phyloP scores from a whole-genome alignment of 2,797 vertebrate genomes.

The Natrix natrix region DNA sequence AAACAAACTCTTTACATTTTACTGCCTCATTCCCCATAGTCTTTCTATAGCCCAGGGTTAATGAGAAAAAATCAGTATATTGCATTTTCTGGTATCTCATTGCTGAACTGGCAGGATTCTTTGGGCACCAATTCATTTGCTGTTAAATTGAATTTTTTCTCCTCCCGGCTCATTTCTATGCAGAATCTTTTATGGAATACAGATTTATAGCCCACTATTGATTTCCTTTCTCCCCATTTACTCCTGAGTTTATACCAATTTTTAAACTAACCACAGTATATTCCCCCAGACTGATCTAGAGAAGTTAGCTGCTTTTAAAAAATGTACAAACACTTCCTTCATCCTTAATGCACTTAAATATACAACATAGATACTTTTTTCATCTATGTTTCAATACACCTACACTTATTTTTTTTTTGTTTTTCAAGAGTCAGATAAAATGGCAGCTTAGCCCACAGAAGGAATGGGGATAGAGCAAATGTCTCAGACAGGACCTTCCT shows the following conservation, averaged over 20 bases:
- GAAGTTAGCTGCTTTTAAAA: background rate
- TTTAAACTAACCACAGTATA: slow-evolving; percentile 34
- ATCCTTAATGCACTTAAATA: background rate
- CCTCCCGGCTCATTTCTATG: slow-evolving; percentile 54
- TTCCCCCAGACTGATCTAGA: slow-evolving; percentile 4
- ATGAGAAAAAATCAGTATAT: slow-evolving; percentile 79
- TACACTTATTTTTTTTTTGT: background rate
- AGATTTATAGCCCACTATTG: slow-evolving; percentile 79
- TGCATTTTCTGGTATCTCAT: slow-evolving; percentile 78
- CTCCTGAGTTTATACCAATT: slow-evolving; percentile 43
- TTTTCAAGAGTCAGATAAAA: background rate
- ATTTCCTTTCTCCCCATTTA: slow-evolving; percentile 65
- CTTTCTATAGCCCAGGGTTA: slow-evolving; percentile 72
- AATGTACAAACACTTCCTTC: background rate
- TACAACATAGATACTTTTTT: background rate
- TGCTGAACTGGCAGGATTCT: slow-evolving; percentile 70
- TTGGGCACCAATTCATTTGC: slow-evolving; percentile 49
- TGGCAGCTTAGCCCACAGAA: background rate
- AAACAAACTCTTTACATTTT: slow-evolving; percentile 48
- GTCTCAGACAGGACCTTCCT: background rate
- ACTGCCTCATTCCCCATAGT: slow-evolving; percentile 53
- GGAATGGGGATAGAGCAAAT: background rate
- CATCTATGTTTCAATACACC: background rate
- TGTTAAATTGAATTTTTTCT: slow-evolving; percentile 58
- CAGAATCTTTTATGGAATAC: slow-evolving; percentile 77